Base-by-base conservation (phyloP, 2,888 invertebrate species). In the Amiota mariae region DNA sequence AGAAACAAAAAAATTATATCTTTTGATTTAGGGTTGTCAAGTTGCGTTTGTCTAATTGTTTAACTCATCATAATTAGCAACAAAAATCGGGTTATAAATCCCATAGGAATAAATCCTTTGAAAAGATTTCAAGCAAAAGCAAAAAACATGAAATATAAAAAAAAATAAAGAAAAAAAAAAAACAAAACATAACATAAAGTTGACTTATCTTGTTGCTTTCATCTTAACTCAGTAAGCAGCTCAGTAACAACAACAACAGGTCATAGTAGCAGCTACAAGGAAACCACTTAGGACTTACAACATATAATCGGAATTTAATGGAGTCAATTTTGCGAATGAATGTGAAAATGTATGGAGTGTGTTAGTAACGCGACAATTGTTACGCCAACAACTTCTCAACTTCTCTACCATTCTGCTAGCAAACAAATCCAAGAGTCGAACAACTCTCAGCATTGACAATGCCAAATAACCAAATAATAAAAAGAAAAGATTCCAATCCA, bases 261-360 rank as follows among this genome's bases (percentile, higher is more conserved):
- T 6, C 36, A 36, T 36, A 36, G 36, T 36, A 36, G 36, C 18
- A 18, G 36, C 18, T 10, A 59, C 57, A 57, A 18, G n/a, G 11
- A 11, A 59, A 20, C 59, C 59, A 59, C 18, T 59, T 59, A 59
- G 59, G 18, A 59, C 18, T 59, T 59, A 59, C 59, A 36, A 36
- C 36, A 59, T 48, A 84, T 85, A 83, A 85, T 83, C 85, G 83
- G 86, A 83, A 86, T 83, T 83, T 83, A 83, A 83, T 83, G 83
- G 83, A 86, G 86, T 83, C 83, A 83, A 83, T 83, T 83, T 82
- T 82, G 85, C 78, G 85, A 78, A 36, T 36, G 36, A 36, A 80
- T 80, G 13, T n/a, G 82, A 81, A 36, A 80, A 84, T 85, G 82
- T 82, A 82, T 82, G 82, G 84, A 82, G 79, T 85, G 54, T 66